Conservation (phyloP, 2,797 vertebrate species). For the Oceanodroma leucorhoa region DNA sequence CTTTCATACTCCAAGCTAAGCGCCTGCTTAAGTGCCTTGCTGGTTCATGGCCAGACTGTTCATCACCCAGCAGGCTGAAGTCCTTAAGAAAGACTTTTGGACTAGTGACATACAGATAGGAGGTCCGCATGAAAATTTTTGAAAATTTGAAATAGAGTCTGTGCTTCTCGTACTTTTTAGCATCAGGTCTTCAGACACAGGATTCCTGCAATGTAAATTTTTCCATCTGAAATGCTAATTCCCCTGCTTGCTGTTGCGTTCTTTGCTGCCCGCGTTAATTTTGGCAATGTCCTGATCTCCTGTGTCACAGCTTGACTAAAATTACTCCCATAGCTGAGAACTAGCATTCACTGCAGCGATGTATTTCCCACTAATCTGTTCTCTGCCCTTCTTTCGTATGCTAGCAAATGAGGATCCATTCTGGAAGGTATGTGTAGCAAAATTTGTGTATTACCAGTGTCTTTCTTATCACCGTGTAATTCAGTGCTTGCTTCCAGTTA, state of each 20-base stretch:
- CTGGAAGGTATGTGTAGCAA: constrained; percentile 88
- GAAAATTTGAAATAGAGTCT: not conserved
- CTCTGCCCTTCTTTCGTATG: constrained; percentile 86
- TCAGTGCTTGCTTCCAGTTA: not conserved
- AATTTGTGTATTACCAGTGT: not conserved
- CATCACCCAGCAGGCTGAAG: not conserved
- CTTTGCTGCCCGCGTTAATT: not conserved
- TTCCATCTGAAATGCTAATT: not conserved
- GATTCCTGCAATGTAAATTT: not conserved
- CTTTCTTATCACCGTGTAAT: not conserved
- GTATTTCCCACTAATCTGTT: constrained; percentile 82
- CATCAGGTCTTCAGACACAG: not conserved
- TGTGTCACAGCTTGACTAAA: not conserved
- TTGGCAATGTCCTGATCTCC: not conserved
- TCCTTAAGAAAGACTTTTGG: not conserved
- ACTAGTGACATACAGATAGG: not conserved
- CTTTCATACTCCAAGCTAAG: not conserved
- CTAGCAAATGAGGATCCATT: constrained; percentile 93
- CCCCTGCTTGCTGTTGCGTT: not conserved
- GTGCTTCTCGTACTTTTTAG: not conserved
- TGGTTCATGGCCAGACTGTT: not conserved
- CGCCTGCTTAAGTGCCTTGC: not conserved
- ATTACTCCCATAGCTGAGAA: not conserved
- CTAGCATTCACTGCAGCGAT: not conserved
- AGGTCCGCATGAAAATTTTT: not conserved